Base-by-base conservation (phyloP, 2,888 invertebrate genomes). In the Megalurothrips usitatus region DNA sequence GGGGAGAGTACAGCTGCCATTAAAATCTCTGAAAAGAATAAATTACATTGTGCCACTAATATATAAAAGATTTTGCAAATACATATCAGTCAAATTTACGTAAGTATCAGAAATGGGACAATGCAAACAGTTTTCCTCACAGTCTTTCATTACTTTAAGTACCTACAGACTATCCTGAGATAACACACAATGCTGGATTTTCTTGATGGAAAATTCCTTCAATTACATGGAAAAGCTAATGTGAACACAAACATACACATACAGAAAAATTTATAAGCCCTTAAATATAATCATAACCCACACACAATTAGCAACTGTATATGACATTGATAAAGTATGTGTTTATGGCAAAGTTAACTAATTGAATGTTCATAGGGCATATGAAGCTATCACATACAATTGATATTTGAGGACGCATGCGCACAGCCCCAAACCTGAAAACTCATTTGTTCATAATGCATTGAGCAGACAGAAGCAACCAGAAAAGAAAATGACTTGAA, bases 41-140 rank as follows among this genome's bases (percentile, higher is more conserved):
- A 75, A 75, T 75, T 75, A 75, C 26, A 75, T 75, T 75, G 68
- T 75, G 68, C 68, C 68, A 26, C 68, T 75, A 75, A 75, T 75
- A 75, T 75, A 26, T 75, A 75, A 75, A 75, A 75, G 68, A 26
- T 26, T 26, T 75, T 75, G 68, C 68, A 75, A 75, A 26, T 75
- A 75, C 68, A 75, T 26, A 75, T 75, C 68, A 75, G 68, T 75
- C 68, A 75, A 75, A 75, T 75, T 75, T 75, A 75, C 68, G 68
- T 75, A 75, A 75, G 68, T 75, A 75, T 75, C 68, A 75, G 68
- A 75, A 75, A 75, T 75, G 68, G 68, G 68, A 75, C 68, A 75
- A 75, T 75, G 68, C 68, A 75, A 26, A 75, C 68, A 75, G 68
- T 75, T 75, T 75, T 75, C 68, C 68, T 75, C 68, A 26, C 68